phyloP scores from a whole-genome alignment of 2,113 vertebrate species.

The Osmerus mordax region DNA sequence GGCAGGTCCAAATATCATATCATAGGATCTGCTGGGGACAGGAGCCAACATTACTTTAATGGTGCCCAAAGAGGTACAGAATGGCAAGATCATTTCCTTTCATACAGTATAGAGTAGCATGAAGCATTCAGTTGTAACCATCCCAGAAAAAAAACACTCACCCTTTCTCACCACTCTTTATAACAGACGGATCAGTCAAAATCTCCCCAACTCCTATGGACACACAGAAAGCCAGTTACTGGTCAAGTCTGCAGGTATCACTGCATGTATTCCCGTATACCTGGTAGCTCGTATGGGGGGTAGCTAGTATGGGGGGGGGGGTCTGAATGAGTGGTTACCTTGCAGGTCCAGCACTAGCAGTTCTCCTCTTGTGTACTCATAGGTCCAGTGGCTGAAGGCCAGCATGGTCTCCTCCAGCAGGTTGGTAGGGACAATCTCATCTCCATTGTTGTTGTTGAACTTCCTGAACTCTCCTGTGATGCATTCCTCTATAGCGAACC shows the following conservation, averaged over 20 bases:
- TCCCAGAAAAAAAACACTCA: slow-evolving; percentile 52
- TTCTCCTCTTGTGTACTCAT: slow-evolving; percentile 93
- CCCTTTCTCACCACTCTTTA: slow-evolving; percentile 98
- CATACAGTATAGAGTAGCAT: background rate
- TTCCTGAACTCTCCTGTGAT: slow-evolving; percentile 98
- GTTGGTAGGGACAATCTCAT: slow-evolving; percentile 94
- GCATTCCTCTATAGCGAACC: slow-evolving; percentile 98
- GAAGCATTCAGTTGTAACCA: background rate
- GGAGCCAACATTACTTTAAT: background rate
- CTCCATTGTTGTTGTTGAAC: slow-evolving; percentile 98
- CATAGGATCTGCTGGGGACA: slow-evolving; percentile 78
- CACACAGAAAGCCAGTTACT: background rate
- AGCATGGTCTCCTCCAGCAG: slow-evolving; percentile 97
- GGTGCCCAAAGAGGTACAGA: background rate
- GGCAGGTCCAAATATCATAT: slow-evolving; percentile 97
- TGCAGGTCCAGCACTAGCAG: slow-evolving; percentile 93
- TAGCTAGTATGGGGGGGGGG: background rate
- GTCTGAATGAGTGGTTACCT: slow-evolving; percentile 67
- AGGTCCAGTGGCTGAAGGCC: slow-evolving; percentile 98
- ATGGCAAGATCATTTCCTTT: background rate
- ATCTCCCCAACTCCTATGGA: slow-evolving; percentile 91
- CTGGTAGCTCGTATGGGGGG: background rate
- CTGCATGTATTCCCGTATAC: background rate
- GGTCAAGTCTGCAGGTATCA: background rate
- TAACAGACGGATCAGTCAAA: slow-evolving; percentile 96